Evolutionary conservation across 2,888 invertebrate genomes (phyloP), one percentile per base, ranked within the genome.

Genomic region (Aplocera efformata): DNA sequence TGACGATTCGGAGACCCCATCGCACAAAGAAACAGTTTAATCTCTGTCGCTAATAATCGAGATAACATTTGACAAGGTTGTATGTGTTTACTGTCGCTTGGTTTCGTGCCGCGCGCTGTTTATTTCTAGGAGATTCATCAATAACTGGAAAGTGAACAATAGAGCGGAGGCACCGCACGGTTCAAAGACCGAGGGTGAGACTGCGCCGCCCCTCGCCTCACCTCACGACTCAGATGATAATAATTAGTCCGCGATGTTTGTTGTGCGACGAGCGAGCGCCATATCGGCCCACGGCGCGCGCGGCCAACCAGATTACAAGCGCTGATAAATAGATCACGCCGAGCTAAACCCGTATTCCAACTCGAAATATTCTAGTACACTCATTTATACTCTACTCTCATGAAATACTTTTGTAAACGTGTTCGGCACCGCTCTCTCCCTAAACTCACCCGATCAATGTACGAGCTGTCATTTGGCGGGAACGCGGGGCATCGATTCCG

Each of bases 361-460:
- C 31, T 24, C 26, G 34, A 40, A 37, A 36, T 26, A 51, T 42
- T 32, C n/a, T n/a, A n/a, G n/a, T n/a, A n/a, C n/a, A n/a, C n/a
- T n/a, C n/a, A n/a, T n/a, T n/a, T n/a, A n/a, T n/a, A n/a, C n/a
- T n/a, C n/a, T n/a, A n/a, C n/a, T n/a, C n/a, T n/a, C n/a, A n/a
- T n/a, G n/a, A n/a, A n/a, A n/a, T n/a, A n/a, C n/a, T n/a, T n/a
- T n/a, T n/a, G n/a, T n/a, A n/a, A n/a, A n/a, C n/a, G n/a, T n/a
- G n/a, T n/a, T n/a, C n/a, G n/a, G n/a, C n/a, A n/a, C n/a, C 27
- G 54, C 42, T 20, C 24, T 28, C 6, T 22, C 21, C 26, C 35
- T 27, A 47, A 51, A 81, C 85, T 83, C 74, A 85, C 84, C 79
- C 79, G 81, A 82, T 84, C 81, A 77, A 79, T 80, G 82, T 72